A percentile compares a stretch with the other conserved stretches of the same genome.
phyloP scores from a whole-genome alignment of 2,113 vertebrate species.

The Climacteris rufus region DNA sequence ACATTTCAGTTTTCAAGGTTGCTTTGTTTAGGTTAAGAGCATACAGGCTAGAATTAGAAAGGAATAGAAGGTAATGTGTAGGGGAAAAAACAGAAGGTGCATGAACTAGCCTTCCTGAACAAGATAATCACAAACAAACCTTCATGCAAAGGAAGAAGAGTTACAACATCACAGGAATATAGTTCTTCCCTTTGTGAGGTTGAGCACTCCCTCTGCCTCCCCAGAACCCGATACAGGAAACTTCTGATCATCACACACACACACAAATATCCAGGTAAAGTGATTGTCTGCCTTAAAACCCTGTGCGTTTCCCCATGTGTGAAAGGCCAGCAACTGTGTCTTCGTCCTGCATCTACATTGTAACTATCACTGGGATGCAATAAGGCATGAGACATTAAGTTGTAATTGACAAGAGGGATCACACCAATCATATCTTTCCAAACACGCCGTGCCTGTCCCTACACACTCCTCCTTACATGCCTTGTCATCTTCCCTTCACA shows the following conservation, averaged over 20 bases:
- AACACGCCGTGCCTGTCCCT: neutral
- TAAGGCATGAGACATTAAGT: neutral
- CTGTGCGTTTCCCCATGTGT: fast-evolving
- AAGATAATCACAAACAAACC: no score
- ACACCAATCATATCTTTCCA: neutral
- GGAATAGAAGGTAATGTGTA: neutral
- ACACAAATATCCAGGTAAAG: neutral
- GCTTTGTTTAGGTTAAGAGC: neutral
- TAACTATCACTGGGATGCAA: neutral
- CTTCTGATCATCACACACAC: neutral
- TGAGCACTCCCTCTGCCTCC: fast-evolving
- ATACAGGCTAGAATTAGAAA: neutral
- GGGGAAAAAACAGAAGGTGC: neutral
- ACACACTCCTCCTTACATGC: neutral
- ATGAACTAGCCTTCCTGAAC: neutral
- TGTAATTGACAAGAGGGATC: neutral
- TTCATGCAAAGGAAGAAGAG: neutral
- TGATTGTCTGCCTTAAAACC: neutral
- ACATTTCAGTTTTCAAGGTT: neutral
- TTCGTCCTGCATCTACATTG: neutral
- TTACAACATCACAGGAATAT: neutral
- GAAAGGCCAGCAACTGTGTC: neutral
- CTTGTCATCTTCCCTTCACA: neutral
- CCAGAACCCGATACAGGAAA: neutral
- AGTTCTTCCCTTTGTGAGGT: neutral